Evolutionary conservation across 2,797 vertebrate species (phyloP).

Genomic region (Petrocephalus schoutedeni): DNA sequence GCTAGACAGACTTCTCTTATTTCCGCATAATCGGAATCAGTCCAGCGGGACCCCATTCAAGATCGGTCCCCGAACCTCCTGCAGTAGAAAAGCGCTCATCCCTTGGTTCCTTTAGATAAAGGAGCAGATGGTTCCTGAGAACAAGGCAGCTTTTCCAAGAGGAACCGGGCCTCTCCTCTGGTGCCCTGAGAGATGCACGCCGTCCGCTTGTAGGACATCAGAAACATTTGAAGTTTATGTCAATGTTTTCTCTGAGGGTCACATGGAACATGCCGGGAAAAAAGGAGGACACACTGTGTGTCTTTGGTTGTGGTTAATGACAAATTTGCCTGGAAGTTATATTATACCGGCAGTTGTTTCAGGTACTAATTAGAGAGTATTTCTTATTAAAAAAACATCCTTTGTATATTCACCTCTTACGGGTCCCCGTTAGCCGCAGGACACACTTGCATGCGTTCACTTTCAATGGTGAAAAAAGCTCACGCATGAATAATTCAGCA

Average conservation of each 20-base stretch:
- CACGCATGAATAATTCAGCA: conserved; percentile 37
- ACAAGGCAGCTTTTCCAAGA: not conserved
- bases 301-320: conserved; percentile 12
- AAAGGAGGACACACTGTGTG: not conserved
- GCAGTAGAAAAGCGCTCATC: not conserved
- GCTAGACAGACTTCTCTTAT: not conserved
- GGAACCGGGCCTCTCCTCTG: not conserved
- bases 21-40: not conserved
- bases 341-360: conserved; percentile 30
- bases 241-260: not conserved
- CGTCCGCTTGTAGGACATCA: not conserved
- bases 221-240: not conserved
- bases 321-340: conserved; percentile 26
- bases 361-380: conserved; percentile 22
- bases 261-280: not conserved
- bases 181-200: not conserved
- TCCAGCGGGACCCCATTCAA: not conserved
- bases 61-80: not conserved
- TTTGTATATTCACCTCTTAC: conserved; percentile 25
- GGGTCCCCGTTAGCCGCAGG: conserved; percentile 16
- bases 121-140: not conserved
- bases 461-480: conserved; percentile 29
- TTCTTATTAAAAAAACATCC: conserved; percentile 16
- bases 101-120: not conserved
- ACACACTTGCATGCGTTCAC: conserved; percentile 29